Conservation (phyloP, 92 coral and sea anemone species). For the Palythoa caribaeorum region DNA sequence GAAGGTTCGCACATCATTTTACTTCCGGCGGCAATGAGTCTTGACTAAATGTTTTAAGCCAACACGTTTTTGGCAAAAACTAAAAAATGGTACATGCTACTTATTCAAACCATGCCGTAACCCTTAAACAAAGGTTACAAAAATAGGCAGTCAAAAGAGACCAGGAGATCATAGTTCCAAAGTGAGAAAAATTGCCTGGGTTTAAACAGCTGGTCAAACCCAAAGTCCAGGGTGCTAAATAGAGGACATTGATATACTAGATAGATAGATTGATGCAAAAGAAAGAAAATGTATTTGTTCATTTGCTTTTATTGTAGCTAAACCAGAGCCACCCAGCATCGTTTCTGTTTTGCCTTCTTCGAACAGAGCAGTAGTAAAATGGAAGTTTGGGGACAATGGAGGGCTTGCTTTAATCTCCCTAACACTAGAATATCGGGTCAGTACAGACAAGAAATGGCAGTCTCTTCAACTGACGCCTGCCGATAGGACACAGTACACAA, state of each 20-base stretch:
- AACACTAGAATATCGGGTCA: constrained; percentile 78
- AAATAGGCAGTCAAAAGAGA: no score
- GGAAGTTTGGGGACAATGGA: constrained; percentile 87
- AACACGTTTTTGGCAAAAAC: no score
- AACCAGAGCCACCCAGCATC: constrained; percentile 83
- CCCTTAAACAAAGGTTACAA: no score
- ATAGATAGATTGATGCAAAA: background rate
- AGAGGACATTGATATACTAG: background rate
- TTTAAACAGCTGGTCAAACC: no score
- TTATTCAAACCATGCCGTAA: no score
- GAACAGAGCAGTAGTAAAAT: constrained; percentile 65
- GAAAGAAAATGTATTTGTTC: no score
- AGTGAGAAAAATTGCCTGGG: background rate
- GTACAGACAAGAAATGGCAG: constrained; percentile 65
- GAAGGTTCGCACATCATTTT: no score
- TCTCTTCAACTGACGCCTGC: constrained; percentile 74
- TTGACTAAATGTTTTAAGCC: no score
- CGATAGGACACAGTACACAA: constrained; percentile 74
- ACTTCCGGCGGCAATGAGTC: no score
- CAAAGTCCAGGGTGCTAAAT: no score
- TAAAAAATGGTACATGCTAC: no score
- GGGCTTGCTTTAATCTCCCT: constrained; percentile 79
- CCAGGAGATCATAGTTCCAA: no score
- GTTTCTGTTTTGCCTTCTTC: constrained; percentile 60
- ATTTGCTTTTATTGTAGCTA: constrained; percentile 56